A percentile compares a stretch with the other conserved stretches of the same genome.
These are phyloP conservation scores for Phortica okadai DNA, from an alignment of 2,888 invertebrate genomes.

Conservation along the genomic window DNA sequence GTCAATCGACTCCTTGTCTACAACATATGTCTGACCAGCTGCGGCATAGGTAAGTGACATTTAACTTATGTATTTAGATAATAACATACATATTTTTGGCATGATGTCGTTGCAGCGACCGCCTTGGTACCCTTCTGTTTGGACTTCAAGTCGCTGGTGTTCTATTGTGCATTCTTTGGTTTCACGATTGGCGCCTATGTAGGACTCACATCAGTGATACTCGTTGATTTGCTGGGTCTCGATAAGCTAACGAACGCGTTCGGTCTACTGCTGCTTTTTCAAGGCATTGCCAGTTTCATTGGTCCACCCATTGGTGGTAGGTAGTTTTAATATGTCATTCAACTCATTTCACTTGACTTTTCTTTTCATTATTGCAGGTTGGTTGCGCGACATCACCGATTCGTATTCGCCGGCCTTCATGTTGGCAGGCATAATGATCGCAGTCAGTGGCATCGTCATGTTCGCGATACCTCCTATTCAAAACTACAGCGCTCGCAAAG, in stretches of 20 bases:
- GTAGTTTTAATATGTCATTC: slow-evolving; percentile 18
- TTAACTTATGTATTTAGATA: not conserved
- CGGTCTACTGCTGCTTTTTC: slow-evolving; percentile 92
- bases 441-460: slow-evolving; percentile 91
- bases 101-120: slow-evolving; percentile 80
- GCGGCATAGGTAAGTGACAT: slow-evolving; percentile 88
- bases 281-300: slow-evolving; percentile 93
- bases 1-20: slow-evolving; percentile 94
- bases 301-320: slow-evolving; percentile 96
- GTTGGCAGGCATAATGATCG: slow-evolving; percentile 90
- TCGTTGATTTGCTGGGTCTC: slow-evolving; percentile 95
- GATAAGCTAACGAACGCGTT: slow-evolving; percentile 97
- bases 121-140: slow-evolving; percentile 86
- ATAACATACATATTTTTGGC: not conserved
- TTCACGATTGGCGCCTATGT: slow-evolving; percentile 97
- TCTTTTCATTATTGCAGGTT: slow-evolving; percentile 79
- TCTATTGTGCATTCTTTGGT: slow-evolving; percentile 90
- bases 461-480: slow-evolving; percentile 88
- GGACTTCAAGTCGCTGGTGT: slow-evolving; percentile 84
- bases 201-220: slow-evolving; percentile 95
- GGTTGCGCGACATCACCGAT: slow-evolving; percentile 85
- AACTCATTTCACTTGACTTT: not conserved
- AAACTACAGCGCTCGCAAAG: slow-evolving; percentile 72
- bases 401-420: slow-evolving; percentile 93
- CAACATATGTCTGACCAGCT: slow-evolving; percentile 90